Base-by-base conservation (phyloP, 2,888 invertebrate genomes). In the Limnephilus lunatus region DNA sequence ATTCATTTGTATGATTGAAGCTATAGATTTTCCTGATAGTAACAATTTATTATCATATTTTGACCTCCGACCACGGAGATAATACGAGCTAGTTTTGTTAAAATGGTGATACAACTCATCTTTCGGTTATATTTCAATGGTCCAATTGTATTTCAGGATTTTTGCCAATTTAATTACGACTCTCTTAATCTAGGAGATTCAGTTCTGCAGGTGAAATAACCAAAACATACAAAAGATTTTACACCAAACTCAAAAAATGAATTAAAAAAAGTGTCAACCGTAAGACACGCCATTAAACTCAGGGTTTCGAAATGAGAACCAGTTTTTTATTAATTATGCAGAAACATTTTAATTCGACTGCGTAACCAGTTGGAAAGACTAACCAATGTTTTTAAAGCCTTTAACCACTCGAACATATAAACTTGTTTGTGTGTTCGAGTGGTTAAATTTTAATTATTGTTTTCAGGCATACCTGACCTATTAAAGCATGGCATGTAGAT, bases 81-180 rank as follows among this genome's bases (percentile, higher is more conserved):
- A 68, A 68, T 19, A 48, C 12, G 2, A 3, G 19, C 19, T 19
- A 53, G 44, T 44, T 12, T 44, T 44, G 12, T 44, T 44, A 11
- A 12, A 44, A 44, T 12, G 44, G 12, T 53, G 53, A 53, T 53
- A 15, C 4, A 4, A 19, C 53, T 53, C 25, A 7, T 19, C 25
- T 68, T 25, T 25, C 68, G 25, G 19, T 68, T 68, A 7, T 68
- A 68, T 25, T 19, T 25, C 68, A 68, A 68, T 68, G 68, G 7
- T 68, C 44, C 44, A 85, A 48, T n/a, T 39, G 48, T 30, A 85
- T n/a, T 85, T n/a, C 44, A 85, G 44, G 14, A 39, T 85, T 85
- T 85, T 85, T 44, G 85, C n/a, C 12, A 85, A 85, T 39, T 85
- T 85, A 85, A 85, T 85, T 85, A 85, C n/a, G 44, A 39, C 3